phyloP scores from a whole-genome alignment of 1,140 invertebrate species.

The Tigriopus japonicus region DNA sequence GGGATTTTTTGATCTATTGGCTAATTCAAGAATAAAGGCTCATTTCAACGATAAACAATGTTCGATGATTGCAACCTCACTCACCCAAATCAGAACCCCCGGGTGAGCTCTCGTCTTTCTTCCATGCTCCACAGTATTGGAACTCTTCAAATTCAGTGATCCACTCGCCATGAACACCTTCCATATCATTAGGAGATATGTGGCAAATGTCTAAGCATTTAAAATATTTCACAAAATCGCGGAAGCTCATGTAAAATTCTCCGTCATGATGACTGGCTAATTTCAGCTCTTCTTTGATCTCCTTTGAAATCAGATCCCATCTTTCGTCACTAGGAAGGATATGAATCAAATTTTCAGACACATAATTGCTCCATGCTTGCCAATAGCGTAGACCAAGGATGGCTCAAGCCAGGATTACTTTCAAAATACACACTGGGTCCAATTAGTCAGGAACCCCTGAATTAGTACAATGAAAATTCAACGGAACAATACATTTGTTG shows the following conservation, averaged over 20 bases:
- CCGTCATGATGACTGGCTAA: slow-evolving; percentile 36
- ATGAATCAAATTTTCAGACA: slow-evolving; percentile 3
- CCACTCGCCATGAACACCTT: slow-evolving; percentile 48
- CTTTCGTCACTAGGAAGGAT: slow-evolving; percentile 29
- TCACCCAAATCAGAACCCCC: slow-evolving; percentile 65
- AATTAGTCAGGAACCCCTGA: too few relatives aligned
- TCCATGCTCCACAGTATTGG: slow-evolving; percentile 87
- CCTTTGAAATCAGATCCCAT: slow-evolving; percentile 31
- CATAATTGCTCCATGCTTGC: too few relatives aligned
- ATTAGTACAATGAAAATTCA: too few relatives aligned
- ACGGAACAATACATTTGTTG: too few relatives aligned
- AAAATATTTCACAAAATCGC: slow-evolving; percentile 12
- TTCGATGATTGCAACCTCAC: too few relatives aligned
- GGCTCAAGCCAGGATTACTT: too few relatives aligned
- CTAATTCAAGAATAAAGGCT: slow-evolving; percentile 18
- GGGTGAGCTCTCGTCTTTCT: slow-evolving; percentile 64
- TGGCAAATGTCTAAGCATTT: slow-evolving; percentile 75
- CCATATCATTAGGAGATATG: slow-evolving; percentile 63
- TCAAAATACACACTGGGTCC: too few relatives aligned
- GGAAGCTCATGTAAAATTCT: slow-evolving; percentile 35
- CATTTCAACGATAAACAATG: too few relatives aligned
- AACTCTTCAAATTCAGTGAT: slow-evolving; percentile 58
- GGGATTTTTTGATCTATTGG: slow-evolving; percentile 85
- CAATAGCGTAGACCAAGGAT: too few relatives aligned
- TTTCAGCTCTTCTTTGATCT: slow-evolving; percentile 30